Evolutionary conservation across 2,113 vertebrate species (phyloP).

Genomic region (Rhadina sibilatrix): DNA sequence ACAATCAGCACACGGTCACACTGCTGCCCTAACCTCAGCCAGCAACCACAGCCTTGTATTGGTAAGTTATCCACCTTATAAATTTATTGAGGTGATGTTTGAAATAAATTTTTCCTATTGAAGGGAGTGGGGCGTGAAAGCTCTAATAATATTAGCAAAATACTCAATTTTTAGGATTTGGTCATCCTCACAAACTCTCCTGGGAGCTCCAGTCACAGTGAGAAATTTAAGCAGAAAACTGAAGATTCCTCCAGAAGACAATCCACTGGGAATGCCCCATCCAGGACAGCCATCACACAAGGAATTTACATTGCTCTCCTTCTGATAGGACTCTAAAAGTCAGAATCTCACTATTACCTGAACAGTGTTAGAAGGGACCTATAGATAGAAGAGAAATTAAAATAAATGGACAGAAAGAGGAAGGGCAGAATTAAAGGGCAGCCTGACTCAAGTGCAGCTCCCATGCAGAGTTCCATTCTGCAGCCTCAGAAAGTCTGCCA

Average conservation of each 20-base stretch:
- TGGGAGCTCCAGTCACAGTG: neutral
- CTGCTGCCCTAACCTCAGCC: neutral
- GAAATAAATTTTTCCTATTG: neutral
- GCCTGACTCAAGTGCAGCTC: no score
- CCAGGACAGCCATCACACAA: accelerated
- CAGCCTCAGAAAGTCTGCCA: neutral
- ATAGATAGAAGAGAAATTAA: neutral
- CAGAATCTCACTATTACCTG: neutral
- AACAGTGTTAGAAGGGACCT: neutral
- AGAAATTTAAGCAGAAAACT: neutral
- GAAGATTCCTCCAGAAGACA: neutral
- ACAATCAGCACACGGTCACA: neutral
- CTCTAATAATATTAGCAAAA: neutral
- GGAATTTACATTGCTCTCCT: neutral
- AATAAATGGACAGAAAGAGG: neutral
- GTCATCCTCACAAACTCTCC: neutral
- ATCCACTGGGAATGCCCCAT: neutral
- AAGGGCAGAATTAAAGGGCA: neutral
- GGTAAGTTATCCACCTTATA: accelerated
- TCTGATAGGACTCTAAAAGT: neutral
- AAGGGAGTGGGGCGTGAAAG: accelerated
- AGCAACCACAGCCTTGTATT: neutral
- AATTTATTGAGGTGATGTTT: neutral
- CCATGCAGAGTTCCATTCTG: accelerated
- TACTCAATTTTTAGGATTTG: neutral